Evolutionary conservation across 2,113 vertebrate species (phyloP).

Genomic region (Parus major): DNA sequence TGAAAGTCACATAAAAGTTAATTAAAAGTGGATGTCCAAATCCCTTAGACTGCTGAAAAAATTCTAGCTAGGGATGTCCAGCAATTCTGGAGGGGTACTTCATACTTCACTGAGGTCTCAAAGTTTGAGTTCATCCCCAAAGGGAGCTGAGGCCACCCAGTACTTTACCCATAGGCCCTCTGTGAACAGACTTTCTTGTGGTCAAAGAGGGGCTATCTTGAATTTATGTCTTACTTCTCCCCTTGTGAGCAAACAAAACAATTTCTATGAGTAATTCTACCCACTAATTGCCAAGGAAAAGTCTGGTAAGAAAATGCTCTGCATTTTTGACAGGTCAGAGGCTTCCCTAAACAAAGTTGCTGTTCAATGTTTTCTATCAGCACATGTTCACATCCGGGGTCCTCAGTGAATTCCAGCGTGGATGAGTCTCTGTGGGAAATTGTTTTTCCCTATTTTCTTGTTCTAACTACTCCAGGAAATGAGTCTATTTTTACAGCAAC

Average conservation of each 20-base stretch:
- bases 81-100: background rate
- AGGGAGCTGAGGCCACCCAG: background rate
- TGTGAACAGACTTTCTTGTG: conserved; percentile 1
- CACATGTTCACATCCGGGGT: conserved; percentile 40
- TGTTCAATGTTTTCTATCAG: conserved; percentile 16
- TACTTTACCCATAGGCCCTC: background rate
- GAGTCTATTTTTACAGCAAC: conserved; percentile 49
- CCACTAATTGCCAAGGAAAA: conserved; percentile 44
- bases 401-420: background rate
- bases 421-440: conserved; percentile 61
- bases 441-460: conserved; percentile 10
- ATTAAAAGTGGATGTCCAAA: background rate
- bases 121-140: background rate
- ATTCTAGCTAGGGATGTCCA: background rate
- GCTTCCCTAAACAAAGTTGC: conserved; percentile 54
- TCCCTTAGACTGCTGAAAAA: background rate
- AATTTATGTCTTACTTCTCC: conserved; percentile 43
- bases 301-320: conserved; percentile 48
- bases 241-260: conserved; percentile 37
- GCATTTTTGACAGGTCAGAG: conserved; percentile 61
- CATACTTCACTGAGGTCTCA: background rate
- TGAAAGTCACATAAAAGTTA: background rate
- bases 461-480: conserved; percentile 50
- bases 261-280: conserved; percentile 41
- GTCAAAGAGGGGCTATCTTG: conserved; percentile 1